Base-by-base conservation (phyloP, 2,113 vertebrate genomes). In the Raphicerus campestris region DNA sequence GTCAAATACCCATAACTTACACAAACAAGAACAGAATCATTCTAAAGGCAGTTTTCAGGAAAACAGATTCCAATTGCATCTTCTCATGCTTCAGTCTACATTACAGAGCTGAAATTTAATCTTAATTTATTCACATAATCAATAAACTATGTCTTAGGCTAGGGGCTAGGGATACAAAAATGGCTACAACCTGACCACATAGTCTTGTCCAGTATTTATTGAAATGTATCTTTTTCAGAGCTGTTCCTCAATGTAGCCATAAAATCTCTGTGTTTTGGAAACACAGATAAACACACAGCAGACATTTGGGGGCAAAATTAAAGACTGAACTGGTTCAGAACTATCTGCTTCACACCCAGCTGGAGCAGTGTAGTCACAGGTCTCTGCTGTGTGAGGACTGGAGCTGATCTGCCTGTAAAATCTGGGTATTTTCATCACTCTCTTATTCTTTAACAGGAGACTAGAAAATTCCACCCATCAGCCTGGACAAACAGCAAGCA, bases 1-100 rank as follows among this genome's bases (percentile, higher is more conserved):
- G 92, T 98, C 96, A 98, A 94, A 87, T 98, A 73, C 42, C 92
- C 70, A 80, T 96, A 97, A 96, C 45, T 96, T 97, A 96, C 42
- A 97, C 63, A 95, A 96, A 97, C n/a, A 81, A 94, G 66, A 90
- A 93, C 20, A 80, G 70, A 89, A 89, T 95, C 73, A 81, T 75
- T 93, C 82, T 95, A 83, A 96, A 92, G n/a, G 55, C 30, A 55
- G 32, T 91, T 81, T 97, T 85, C 66, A 93, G 32, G 42, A 91
- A 94, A 97, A 95, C 47, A 39, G 14, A 96, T 89, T 97, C 66
- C 81, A 96, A 60, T 22, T 42, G 32, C 28, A 78, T 56, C 75
- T 85, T 94, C 45, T 92, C 84, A 95, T 10, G 39, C 10, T 73
- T 94, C 53, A 60, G 6, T 96, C 70, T 94, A 32, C 22, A 86